Evolutionary conservation across 1,140 invertebrate species (phyloP), one percentile per base, ranked within the genome.

Genomic region (Rhynchophorus ferrugineus): DNA sequence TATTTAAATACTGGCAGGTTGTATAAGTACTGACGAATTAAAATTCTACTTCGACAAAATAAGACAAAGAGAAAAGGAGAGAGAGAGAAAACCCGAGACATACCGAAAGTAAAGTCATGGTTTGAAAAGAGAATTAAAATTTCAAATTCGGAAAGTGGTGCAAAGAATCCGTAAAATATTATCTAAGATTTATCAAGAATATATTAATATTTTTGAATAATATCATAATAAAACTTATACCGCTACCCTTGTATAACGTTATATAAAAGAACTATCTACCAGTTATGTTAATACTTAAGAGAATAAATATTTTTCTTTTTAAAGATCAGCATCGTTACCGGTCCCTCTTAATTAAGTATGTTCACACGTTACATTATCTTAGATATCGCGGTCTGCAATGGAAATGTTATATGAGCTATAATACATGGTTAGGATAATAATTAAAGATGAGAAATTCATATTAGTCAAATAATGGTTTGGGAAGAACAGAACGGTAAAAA

Each of bases 331-430:
- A 49, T 54, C 51, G 45, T 55, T 55, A 55, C 46, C 45, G 47
- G 37, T 33, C 18, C 24, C 5, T n/a, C 39, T 47, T 58, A 58
- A 58, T 58, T 55, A 54, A 44, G 44, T 21, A 43, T 39, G 49
- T 59, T 59, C 57, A 48, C 57, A 59, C 57, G 53, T 59, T 53
- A 55, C 19, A 39, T 50, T 49, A 45, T 39, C 45, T 38, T 44
- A 21, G 46, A 49, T 45, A 49, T 56, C 43, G 48, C 46, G 21
- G 36, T 45, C 49, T 46, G 50, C 45, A 53, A 57, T 16, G 43
- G 48, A 56, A 47, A 46, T 45, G 46, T 53, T 39, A 53, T 46
- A 45, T 19, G 29, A 20, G 33, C 34, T 44, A 44, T 51, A 51
- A 51, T 51, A 51, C 35, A 45, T n/a, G n/a, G 19, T 36, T 21